Conservation (phyloP, 1,140 invertebrate species). For the Nasonia longicornis region DNA sequence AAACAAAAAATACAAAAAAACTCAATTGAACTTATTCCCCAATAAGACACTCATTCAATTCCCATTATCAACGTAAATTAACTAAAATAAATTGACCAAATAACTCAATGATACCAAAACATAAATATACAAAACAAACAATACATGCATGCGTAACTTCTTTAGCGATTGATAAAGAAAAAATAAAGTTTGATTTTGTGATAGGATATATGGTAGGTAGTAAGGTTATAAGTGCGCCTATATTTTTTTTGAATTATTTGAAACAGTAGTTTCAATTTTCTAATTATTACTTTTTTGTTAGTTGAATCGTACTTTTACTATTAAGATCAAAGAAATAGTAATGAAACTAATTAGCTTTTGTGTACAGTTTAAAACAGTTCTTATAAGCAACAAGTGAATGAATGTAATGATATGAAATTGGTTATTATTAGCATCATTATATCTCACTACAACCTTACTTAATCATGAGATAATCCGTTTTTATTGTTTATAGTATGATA, state of each 20-base stretch:
- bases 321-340: not conserved
- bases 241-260: not conserved
- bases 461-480: not conserved
- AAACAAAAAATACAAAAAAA: constrained; percentile 33
- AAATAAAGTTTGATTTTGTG: constrained; percentile 47
- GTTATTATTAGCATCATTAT: constrained; percentile 42
- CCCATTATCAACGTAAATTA: not conserved
- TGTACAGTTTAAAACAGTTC: constrained; percentile 26
- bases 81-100: constrained; percentile 27
- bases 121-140: constrained; percentile 59
- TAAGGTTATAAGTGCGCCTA: constrained; percentile 59
- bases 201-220: constrained; percentile 57
- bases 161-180: constrained; percentile 52
- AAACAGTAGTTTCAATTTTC: not conserved
- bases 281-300: not conserved
- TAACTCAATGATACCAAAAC: constrained; percentile 37
- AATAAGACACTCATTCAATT: constrained; percentile 31
- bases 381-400: constrained; percentile 37
- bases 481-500: not conserved
- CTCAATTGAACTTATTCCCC: constrained; percentile 40
- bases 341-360: not conserved
- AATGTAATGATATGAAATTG: constrained; percentile 32
- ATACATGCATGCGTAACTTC: constrained; percentile 60
- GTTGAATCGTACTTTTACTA: not conserved
- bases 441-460: constrained; percentile 61